Base-by-base conservation (phyloP, 2,797 vertebrate species). In the Tangara arthus region DNA sequence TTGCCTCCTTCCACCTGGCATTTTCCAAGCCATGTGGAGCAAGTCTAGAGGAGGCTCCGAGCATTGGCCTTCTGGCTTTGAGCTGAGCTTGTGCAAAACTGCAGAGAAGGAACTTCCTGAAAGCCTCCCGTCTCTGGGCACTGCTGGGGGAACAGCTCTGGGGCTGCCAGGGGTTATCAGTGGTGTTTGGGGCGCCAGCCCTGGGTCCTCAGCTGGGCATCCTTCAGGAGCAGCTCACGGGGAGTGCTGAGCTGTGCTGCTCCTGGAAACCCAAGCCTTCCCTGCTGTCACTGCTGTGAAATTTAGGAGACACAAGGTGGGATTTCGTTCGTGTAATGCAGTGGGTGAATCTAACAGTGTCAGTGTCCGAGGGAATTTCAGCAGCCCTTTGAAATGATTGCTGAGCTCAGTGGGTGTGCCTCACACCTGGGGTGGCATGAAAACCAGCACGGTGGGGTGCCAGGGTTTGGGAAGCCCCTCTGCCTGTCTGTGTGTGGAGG, bases 351-450 rank as follows among this genome's bases (percentile, higher is more conserved):
- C 11, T 28, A 14, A 37, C 17, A 20, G 59, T 27, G 44, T 28
- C 55, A 18, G 22, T 0, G 0, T 27, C 28, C 0, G 2, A 64
- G 81, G 64, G 47, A 3, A 24, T 46, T 68, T 72, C 53, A 41
- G 28, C 47, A 82, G 55, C 34, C 28, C 55, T 86, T 56, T 46
- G 87, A 53, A 50, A 52, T 30, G 42, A 42, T 8, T 23, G 64
- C 69, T 44, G 61, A 87, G 53, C 78, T 82, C 81, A 3, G 23
- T 9, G 60, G 55, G 42, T 26, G 55, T 22, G 35, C 34, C 30
- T 76, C 0, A 0, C 3, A 6, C 46, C 41, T 27, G 35, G 32
- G 47, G 23, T 28, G 76, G 20, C 2, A 37, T 30, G 44, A 79
- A 59, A 57, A 26, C 32, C 39, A 63, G 47, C 75, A 23, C 0